Evolutionary conservation across 2,797 vertebrate genomes (phyloP).

Genomic region (Myotis vivesi): DNA sequence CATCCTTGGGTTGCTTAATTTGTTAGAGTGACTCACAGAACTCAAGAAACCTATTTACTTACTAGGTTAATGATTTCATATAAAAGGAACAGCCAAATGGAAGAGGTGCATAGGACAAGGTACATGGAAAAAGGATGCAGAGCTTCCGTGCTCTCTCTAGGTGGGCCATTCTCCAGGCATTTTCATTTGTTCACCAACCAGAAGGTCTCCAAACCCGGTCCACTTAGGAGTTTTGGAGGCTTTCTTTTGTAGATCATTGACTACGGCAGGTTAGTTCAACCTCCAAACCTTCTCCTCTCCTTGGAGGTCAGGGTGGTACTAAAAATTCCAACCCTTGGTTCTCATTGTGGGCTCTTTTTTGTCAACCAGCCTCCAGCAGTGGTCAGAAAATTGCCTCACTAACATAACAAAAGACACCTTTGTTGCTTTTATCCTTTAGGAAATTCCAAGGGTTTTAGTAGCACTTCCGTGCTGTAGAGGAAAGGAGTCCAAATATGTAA

Average conservation of each 20-base stretch:
- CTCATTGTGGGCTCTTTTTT: background rate
- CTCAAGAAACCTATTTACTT: background rate
- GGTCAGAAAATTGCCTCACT: background rate
- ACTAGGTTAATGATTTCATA: background rate
- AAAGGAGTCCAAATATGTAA: background rate
- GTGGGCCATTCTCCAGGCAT: background rate
- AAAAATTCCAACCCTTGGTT: background rate
- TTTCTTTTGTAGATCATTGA: background rate
- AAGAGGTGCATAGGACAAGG: background rate
- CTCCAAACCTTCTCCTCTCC: background rate
- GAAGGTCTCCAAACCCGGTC: background rate
- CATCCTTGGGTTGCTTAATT: background rate
- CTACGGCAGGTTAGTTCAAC: background rate
- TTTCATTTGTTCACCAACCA: background rate
- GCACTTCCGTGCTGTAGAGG: background rate
- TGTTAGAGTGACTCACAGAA: background rate
- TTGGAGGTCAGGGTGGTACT: background rate
- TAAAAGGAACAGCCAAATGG: background rate
- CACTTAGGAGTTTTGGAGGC: background rate
- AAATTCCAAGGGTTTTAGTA: background rate
- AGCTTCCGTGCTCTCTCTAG: background rate
- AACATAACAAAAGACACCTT: background rate
- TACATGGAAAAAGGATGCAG: no score
- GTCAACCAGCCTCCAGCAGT: background rate
- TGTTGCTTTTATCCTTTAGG: background rate